Conservation (phyloP, 2,113 vertebrate genomes). For the Grus americana region DNA sequence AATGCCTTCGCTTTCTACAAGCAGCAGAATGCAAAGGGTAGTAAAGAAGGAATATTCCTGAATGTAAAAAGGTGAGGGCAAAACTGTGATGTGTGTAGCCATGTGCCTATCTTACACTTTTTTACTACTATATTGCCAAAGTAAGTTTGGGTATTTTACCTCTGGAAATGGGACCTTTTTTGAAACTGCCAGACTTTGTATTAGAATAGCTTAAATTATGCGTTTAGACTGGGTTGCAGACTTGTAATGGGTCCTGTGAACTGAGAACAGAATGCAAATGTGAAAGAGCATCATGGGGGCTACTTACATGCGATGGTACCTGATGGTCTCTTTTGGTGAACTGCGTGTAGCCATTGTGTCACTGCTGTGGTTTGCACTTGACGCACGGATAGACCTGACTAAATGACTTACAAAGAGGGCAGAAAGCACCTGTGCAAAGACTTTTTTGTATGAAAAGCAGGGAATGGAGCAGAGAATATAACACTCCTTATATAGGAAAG, state of each 20-base stretch:
- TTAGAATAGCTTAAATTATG: neutral
- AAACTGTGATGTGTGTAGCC: neutral
- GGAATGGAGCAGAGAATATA: neutral
- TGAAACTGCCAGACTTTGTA: neutral
- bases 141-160: neutral
- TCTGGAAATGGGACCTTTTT: neutral
- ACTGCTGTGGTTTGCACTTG: neutral
- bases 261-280: neutral
- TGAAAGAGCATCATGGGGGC: neutral
- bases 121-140: too few species aligned
- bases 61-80: neutral
- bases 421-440: neutral
- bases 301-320: fast-evolving
- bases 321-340: neutral
- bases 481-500: neutral
- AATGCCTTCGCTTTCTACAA: neutral
- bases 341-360: fast-evolving
- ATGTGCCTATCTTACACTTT: neutral
- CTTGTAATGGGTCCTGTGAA: neutral
- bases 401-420: neutral
- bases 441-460: neutral
- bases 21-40: neutral
- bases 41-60: neutral
- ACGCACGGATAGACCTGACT: neutral
- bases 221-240: neutral